Evolutionary conservation across 2,888 invertebrate species (phyloP).

Genomic region (Marronus borbonicus): DNA sequence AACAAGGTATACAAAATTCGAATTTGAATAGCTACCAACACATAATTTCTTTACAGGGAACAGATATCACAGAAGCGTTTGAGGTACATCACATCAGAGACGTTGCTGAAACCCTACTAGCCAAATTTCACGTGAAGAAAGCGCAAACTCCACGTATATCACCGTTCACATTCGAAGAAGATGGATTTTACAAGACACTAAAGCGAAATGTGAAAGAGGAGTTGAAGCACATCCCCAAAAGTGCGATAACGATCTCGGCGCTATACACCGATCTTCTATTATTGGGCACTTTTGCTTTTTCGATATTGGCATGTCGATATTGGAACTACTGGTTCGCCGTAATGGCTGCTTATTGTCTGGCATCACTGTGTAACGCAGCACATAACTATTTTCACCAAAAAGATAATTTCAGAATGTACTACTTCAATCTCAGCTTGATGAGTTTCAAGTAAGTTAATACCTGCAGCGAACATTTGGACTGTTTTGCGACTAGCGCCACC

Average conservation of each 20-base stretch:
- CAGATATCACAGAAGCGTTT: slow-evolving; percentile 87
- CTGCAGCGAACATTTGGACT: too few species aligned
- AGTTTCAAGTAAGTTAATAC: slow-evolving; percentile 72
- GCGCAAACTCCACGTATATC: slow-evolving; percentile 78
- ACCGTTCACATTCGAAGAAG: slow-evolving; percentile 81
- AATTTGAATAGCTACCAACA: too few species aligned
- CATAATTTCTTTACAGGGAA: slow-evolving; percentile 72
- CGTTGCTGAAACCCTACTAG: slow-evolving; percentile 73
- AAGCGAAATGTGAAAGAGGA: slow-evolving; percentile 74
- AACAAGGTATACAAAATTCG: too few species aligned
- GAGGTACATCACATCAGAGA: slow-evolving; percentile 80
- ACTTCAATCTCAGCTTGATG: slow-evolving; percentile 78
- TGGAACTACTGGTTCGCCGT: slow-evolving; percentile 69
- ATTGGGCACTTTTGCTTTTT: slow-evolving; percentile 64
- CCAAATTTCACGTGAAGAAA: slow-evolving; percentile 78
- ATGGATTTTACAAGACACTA: slow-evolving; percentile 83
- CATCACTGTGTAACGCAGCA: slow-evolving; percentile 74
- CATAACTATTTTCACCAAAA: slow-evolving; percentile 84
- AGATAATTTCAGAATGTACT: slow-evolving; percentile 82
- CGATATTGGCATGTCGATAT: slow-evolving; percentile 64
- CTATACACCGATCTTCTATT: slow-evolving; percentile 68
- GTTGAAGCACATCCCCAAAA: slow-evolving; percentile 73
- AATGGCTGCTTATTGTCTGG: slow-evolving; percentile 74
- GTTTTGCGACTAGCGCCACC: too few species aligned
- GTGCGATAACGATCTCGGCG: slow-evolving; percentile 63